Conservation (phyloP, 2,797 vertebrate species). For the Malurus splendens region DNA sequence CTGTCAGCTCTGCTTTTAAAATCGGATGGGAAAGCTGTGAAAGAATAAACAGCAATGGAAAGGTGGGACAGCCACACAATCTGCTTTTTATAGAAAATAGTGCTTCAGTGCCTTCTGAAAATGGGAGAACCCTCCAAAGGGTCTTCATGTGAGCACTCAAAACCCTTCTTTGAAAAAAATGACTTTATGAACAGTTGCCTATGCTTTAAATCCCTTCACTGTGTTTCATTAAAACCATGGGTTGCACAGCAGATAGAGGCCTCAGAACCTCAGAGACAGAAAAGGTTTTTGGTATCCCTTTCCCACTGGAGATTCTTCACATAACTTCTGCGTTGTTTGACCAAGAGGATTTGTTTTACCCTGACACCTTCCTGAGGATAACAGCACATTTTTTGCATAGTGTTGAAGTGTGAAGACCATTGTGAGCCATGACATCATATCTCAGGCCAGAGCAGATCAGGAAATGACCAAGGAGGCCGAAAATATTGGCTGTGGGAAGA, state of each 20-base stretch:
- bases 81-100: background rate
- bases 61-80: background rate
- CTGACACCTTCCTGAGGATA: slow-evolving; percentile 41
- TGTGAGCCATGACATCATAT: slow-evolving; percentile 54
- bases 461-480: slow-evolving; percentile 20
- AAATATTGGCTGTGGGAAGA: background rate
- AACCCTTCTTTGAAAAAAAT: background rate
- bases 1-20: background rate
- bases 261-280: background rate
- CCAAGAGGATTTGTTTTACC: slow-evolving; percentile 33
- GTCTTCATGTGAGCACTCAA: background rate
- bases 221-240: background rate
- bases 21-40: background rate
- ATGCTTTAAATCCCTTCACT: background rate
- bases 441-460: slow-evolving; percentile 34
- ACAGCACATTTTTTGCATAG: background rate
- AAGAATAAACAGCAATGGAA: background rate
- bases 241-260: background rate
- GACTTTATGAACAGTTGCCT: background rate
- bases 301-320: slow-evolving; percentile 46
- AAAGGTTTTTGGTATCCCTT: slow-evolving; percentile 5
- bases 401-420: slow-evolving; percentile 38
- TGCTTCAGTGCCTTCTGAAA: background rate
- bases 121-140: background rate
- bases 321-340: slow-evolving; percentile 2